A percentile compares a stretch with the other conserved stretches of the same genome.
phyloP scores from a whole-genome alignment of 1,140 invertebrate genomes.

The Doryteuthis pealeii region DNA sequence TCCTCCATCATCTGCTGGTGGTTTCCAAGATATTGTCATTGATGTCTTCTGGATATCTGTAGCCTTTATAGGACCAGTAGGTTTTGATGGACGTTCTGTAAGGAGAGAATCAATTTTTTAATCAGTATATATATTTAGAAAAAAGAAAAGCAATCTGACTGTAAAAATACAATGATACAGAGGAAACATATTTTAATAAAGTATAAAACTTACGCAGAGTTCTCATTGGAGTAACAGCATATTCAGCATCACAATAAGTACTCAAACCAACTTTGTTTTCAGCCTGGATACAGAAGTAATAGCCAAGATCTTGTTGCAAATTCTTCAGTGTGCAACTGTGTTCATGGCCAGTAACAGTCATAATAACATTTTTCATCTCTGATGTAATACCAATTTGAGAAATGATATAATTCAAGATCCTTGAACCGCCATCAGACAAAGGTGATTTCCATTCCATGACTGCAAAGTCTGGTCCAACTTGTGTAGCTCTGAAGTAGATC shows the following conservation, averaged over 20 bases:
- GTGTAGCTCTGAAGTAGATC: slow-evolving; percentile 86
- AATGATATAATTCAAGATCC: slow-evolving; percentile 66
- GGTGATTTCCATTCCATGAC: slow-evolving; percentile 92
- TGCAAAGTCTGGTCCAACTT: slow-evolving; percentile 90
- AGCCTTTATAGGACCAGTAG: slow-evolving; percentile 59
- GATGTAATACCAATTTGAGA: slow-evolving; percentile 55
- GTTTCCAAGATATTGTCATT: slow-evolving; percentile 90
- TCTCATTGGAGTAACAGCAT: slow-evolving; percentile 86
- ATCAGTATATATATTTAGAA: not conserved
- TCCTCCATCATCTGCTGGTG: slow-evolving; percentile 82
- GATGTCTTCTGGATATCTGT: slow-evolving; percentile 67
- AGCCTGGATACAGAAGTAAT: slow-evolving; percentile 94
- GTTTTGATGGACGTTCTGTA: slow-evolving; percentile 23
- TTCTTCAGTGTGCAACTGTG: slow-evolving; percentile 80
- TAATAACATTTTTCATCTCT: slow-evolving; percentile 35
- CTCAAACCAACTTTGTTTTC: slow-evolving; percentile 97
- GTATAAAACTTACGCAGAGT: slow-evolving; percentile 68
- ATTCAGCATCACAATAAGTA: slow-evolving; percentile 78
- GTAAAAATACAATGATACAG: slow-evolving; percentile 72
- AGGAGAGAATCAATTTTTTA: slow-evolving; percentile 49
- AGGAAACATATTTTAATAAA: slow-evolving; percentile 76
- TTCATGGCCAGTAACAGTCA: slow-evolving; percentile 37
- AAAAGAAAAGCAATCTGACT: not conserved
- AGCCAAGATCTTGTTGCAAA: slow-evolving; percentile 86
- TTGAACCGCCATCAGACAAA: slow-evolving; percentile 86